Conservation (phyloP, 2,113 vertebrate genomes). For the Gobius niger region DNA sequence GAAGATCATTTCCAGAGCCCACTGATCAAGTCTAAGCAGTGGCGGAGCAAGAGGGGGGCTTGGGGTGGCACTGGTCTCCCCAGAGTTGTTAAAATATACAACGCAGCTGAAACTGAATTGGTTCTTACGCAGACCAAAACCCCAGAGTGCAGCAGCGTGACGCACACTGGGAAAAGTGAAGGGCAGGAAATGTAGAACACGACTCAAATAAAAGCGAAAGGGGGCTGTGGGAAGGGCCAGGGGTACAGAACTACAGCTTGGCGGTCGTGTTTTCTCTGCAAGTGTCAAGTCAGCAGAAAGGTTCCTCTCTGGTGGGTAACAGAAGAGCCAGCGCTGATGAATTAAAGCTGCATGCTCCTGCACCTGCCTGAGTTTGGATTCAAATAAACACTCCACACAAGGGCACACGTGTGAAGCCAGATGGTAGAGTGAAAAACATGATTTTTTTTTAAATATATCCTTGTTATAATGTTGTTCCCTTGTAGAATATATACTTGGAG, state of each 20-base stretch:
- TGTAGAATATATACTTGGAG: no score
- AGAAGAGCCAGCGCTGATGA: conserved; percentile 64
- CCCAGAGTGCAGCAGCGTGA: conserved; percentile 14
- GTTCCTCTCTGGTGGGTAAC: conserved; percentile 58
- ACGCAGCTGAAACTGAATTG: conserved; percentile 15
- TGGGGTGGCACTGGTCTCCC: no score
- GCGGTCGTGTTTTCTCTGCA: conserved; percentile 20
- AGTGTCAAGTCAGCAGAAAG: conserved; percentile 60
- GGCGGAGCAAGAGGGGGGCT: no score
- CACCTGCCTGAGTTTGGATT: conserved; percentile 37
- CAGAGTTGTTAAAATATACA: conserved; percentile 1
- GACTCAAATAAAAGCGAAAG: conserved; percentile 22
- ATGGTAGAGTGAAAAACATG: background rate
- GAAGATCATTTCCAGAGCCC: no score
- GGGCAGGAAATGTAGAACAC: conserved; percentile 4
- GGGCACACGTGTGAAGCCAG: background rate
- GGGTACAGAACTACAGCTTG: conserved; percentile 17
- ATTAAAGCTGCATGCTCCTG: conserved; percentile 60
- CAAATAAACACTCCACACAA: conserved; percentile 13
- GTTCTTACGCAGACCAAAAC: conserved; percentile 3
- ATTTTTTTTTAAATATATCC: no score
- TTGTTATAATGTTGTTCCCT: no score
- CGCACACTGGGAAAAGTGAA: conserved; percentile 30
- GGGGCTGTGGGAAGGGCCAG: conserved; percentile 12
- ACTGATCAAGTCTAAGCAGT: no score